These are phyloP conservation scores for Fulmarus glacialis DNA, from an alignment of 2,113 vertebrate species.

Conservation along the genomic window DNA sequence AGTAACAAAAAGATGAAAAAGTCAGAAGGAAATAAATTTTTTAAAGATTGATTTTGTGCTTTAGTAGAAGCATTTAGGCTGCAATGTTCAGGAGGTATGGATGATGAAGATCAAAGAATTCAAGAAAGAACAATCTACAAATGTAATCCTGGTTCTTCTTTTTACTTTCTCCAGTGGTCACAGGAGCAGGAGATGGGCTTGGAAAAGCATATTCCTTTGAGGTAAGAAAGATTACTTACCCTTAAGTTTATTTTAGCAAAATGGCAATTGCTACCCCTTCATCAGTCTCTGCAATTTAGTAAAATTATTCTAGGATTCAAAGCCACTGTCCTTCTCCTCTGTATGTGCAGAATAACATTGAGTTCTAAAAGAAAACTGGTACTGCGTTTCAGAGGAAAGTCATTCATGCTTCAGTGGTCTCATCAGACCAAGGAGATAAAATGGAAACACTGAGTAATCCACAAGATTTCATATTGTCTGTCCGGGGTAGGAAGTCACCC, in stretches of 20 bases:
- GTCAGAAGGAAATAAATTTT: neutral
- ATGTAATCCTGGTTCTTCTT: neutral
- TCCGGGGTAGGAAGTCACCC: neutral
- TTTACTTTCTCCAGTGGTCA: slow-evolving; percentile 79
- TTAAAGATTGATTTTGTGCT: neutral
- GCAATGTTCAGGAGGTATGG: neutral
- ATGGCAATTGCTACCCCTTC: neutral
- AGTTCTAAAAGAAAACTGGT: neutral
- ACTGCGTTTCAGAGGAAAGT: neutral
- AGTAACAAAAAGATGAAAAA: neutral
- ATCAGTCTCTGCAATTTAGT: neutral
- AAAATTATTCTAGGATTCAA: neutral
- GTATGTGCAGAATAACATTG: neutral
- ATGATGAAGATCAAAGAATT: neutral
- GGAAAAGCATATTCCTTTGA: slow-evolving; percentile 86
- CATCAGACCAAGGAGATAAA: neutral
- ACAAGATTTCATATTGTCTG: neutral
- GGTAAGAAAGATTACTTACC: slow-evolving; percentile 64
- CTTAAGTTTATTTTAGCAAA: neutral
- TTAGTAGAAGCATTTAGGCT: neutral
- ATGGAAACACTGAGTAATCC: neutral
- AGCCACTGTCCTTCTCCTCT: neutral
- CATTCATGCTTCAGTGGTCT: neutral
- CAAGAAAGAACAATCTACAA: neutral
- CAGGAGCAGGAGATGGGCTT: slow-evolving; percentile 86